Evolutionary conservation across 2,888 invertebrate genomes (phyloP), one percentile per base, ranked within the genome.

Genomic region (Bimastos eiseni): DNA sequence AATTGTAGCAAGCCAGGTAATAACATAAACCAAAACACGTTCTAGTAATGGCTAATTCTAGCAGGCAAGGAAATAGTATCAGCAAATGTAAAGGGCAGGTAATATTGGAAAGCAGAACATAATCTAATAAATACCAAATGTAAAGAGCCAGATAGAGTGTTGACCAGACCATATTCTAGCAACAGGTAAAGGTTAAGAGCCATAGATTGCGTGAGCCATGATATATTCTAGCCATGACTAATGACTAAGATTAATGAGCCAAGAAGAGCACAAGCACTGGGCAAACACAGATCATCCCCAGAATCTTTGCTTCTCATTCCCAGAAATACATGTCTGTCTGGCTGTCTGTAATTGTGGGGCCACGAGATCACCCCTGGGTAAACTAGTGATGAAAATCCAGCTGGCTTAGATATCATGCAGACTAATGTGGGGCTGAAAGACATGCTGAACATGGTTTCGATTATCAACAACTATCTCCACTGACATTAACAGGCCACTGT

Each of bases 311-410:
- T n/a, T 30, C 70, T 70, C n/a, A 70, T n/a, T 70, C 8, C 70
- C 41, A 41, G 30, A 4, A n/a, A 70, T 70, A 70, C 30, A 70
- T 70, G 70, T 70, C 70, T 70, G 70, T 70, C 70, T 70, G 70
- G 30, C 70, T 70, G 70, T 70, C 70, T 55, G 11, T 70, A n/a
- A 70, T 8, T 30, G 11, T 70, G 8, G n/a, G n/a, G 8, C 70
- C n/a, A n/a, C 70, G 8, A 70, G 70, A 70, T 70, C 70, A 70
- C 30, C 30, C 30, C 6, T n/a, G 30, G 11, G 30, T 70, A 70
- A 70, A 70, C n/a, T 70, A 70, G 70, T 70, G 70, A 70, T 70
- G 70, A 70, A n/a, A 70, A n/a, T n/a, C 70, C 70, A 70, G 70
- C 70, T 70, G 49, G 70, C 11, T 70, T 70, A 70, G 70, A 70